Evolutionary conservation across 1,140 invertebrate species (phyloP), one percentile per base, ranked within the genome.

Genomic region (Frieseomelitta varia): DNA sequence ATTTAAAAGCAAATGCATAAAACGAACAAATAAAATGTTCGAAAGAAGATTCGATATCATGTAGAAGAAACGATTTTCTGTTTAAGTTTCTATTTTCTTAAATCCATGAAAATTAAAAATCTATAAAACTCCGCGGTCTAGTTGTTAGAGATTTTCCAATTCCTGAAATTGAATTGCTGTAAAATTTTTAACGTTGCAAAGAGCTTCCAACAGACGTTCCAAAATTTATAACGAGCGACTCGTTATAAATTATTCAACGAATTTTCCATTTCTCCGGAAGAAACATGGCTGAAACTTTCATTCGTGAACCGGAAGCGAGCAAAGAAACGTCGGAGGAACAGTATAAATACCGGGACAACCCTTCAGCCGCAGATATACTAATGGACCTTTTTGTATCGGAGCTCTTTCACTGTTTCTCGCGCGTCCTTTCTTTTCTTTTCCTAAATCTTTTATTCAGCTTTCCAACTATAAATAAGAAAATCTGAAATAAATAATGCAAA

Each of bases 311-410:
- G 27, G 27, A 83, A 74, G 65, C 19, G 56, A 56, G 67, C 65
- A 47, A 56, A 39, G n/a, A 27, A 30, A 34, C 53, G 61, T 14
- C 27, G 63, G 77, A 76, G 61, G 67, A 63, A 81, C 47, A 71
- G 67, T 76, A 86, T 77, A 86, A 86, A 86, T 72, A 86, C 55
- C 39, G 65, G 61, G 56, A 80, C 71, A 85, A 75, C 10, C 53
- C 65, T 86, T 81, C 65, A 81, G 58, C 53, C 84, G 51, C 71
- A 63, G 63, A 55, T 85, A 55, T 76, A 85, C 77, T 86, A 87
- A 87, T 81, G 85, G 85, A 81, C 53, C 65, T 76, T 87, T 81
- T 86, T 87, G 74, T 69, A 81, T 55, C 78, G 72, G 34, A 11
- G 24, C 69, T 73, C 74, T 80, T 61, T 71, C 21, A 68, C 47